Percentiles rank a stretch among this genome's conserved stretches.
phyloP scores from a whole-genome alignment of 2,113 vertebrate genomes.

The Hippocampus guttulatus region DNA sequence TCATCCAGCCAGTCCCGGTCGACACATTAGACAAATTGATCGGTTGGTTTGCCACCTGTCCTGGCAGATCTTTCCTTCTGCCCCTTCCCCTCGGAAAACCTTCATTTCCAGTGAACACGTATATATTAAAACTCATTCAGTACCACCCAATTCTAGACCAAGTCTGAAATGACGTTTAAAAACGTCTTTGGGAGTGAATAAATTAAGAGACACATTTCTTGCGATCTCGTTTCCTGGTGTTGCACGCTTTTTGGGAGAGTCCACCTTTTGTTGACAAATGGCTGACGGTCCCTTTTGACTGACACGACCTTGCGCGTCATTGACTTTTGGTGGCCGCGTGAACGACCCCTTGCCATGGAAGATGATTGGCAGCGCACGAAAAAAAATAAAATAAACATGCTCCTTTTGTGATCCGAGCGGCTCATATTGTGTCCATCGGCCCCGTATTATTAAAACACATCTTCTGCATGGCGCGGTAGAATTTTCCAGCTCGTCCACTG shows the following conservation, averaged over 20 bases:
- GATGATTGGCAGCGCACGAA: conserved; percentile 33
- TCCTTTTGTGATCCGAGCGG: conserved; percentile 53
- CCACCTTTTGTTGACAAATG: conserved; percentile 33
- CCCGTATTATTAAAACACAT: conserved; percentile 52
- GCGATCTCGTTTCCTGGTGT: background rate
- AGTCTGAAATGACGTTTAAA: no score
- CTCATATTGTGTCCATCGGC: conserved; percentile 51
- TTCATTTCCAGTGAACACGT: conserved; percentile 12
- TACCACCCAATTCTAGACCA: no score
- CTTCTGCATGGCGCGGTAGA: conserved; percentile 38
- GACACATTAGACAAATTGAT: conserved; percentile 63
- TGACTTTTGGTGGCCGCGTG: conserved; percentile 14
- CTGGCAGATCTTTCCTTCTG: conserved; percentile 56
- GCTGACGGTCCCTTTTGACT: conserved; percentile 30
- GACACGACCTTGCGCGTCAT: conserved; percentile 48
- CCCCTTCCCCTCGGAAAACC: conserved; percentile 1
- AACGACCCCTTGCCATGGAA: conserved; percentile 27
- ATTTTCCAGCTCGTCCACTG: conserved; percentile 28
- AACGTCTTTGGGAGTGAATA: no score
- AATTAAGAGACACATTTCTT: background rate
- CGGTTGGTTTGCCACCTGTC: conserved; percentile 64
- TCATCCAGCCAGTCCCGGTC: conserved; percentile 49
- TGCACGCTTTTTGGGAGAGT: conserved; percentile 20
- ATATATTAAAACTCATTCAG: background rate
- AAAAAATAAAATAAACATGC: conserved; percentile 9